Evolutionary conservation across 1,140 invertebrate genomes (phyloP), one percentile per base, ranked within the genome.

Genomic region (Brachionus koreanus): DNA sequence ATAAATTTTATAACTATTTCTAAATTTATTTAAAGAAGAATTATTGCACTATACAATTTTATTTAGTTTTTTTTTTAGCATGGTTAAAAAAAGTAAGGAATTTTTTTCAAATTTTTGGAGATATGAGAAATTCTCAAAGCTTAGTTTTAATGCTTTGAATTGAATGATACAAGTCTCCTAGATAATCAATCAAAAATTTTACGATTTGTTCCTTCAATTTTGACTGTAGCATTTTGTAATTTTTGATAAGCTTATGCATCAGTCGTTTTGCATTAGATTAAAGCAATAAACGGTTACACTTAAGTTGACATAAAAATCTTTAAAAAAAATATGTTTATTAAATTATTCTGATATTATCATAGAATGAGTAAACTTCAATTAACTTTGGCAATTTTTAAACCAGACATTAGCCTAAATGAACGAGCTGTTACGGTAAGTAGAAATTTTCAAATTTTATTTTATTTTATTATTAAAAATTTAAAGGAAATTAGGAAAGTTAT

Each of bases 401-500:
- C 87, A 49, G 86, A 87, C 83, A 83, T 86, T 69, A 84, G 85
- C 25, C 83, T 87, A 2, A 57, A 84, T 74, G 85, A 85, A 83
- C 72, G 65, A 25, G 23, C 23, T 37, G 43, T 84, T 84, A 72
- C 84, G 85, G 84, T 84, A 86, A 75, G 85, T 87, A 37, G 84
- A 84, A 75, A 52, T 67, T 82, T 52, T 61, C 49, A 33, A n/a
- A 13, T 52, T 33, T 37, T 35, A 75, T 57, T 10, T 63, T 67
- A 52, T 83, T 67, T 5, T 43, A 13, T 43, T 19, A 82, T 19
- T 29, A 10, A 16, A 16, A 52, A 23, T 63, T 33, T 81, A 43
- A 35, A 72, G 79, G 49, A 83, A 75, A 92, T 94, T 75, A 89
- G 91, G 84, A 87, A 92, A 46, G 86, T 92, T 83, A 93, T 96